Percentiles rank a stretch among this genome's conserved stretches.
Evolutionary conservation across 2,113 vertebrate genomes (phyloP).

Genomic region (Microtus montanus): DNA sequence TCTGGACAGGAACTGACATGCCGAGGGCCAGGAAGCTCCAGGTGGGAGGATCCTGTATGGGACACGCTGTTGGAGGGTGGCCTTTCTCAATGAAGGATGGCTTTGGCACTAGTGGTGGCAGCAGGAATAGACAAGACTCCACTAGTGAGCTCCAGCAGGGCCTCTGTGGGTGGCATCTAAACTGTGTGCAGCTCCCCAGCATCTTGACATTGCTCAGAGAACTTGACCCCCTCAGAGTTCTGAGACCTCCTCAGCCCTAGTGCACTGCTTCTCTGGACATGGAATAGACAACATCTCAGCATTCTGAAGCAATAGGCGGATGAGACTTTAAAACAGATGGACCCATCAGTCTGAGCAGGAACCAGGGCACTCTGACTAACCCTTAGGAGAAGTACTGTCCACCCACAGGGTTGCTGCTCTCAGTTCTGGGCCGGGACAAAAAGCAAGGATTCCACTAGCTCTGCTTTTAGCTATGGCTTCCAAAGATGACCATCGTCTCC

Average conservation of each 20-base stretch:
- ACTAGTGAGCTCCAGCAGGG: neutral
- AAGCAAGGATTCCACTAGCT: neutral
- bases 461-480: neutral
- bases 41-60: neutral
- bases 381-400: neutral
- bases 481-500: neutral
- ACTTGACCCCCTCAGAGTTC: neutral
- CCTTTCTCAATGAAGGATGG: neutral
- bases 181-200: neutral
- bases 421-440: neutral
- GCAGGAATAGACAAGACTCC: neutral
- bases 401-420: no score
- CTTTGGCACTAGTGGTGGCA: neutral
- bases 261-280: neutral
- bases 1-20: neutral
- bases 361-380: rapidly evolving
- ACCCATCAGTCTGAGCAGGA: neutral
- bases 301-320: neutral
- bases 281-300: neutral
- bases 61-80: neutral
- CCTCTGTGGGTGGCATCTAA: neutral
- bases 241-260: neutral
- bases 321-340: neutral
- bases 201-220: neutral
- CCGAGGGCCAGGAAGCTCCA: neutral